Base-by-base conservation (phyloP, 1,140 invertebrate genomes). In the Eriosoma lanigerum region DNA sequence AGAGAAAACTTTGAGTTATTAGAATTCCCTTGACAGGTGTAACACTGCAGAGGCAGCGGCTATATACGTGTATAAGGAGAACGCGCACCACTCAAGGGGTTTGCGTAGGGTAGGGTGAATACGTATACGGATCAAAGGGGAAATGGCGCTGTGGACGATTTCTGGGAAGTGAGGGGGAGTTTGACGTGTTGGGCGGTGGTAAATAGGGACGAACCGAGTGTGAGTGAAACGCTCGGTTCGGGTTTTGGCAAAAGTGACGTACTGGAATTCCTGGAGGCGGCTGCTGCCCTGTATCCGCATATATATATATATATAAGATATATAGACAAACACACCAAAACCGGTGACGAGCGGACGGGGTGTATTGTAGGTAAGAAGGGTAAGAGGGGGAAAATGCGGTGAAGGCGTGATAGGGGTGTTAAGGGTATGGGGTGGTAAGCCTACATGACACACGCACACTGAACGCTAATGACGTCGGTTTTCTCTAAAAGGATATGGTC, bases 21-120 rank as follows among this genome's bases (percentile, higher is more conserved):
- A 78, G 75, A 78, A 78, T 78, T 78, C 75, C 75, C 75, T 78
- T 78, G 75, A 78, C 75, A 78, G 75, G 75, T 78, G 17, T 62
- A 78, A 46, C 24, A 38, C 32, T 38, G 46, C 21, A 48, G 24
- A 26, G 46, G 12, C 56, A 38, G 46, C 68, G 44, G 73, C 13
- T 70, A 12, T 17, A 17, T 12, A 24, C 10, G 46, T 24, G 13
- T 17, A 17, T 12, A 24, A 15, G 24, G 19, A 24, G 21, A 64
- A 29, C 46, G 44, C 38, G 24, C 24, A 15, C 52, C n/a, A n/a
- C n/a, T n/a, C n/a, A n/a, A n/a, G n/a, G n/a, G n/a, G n/a, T n/a
- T n/a, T n/a, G n/a, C n/a, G 21, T 13, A 12, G 52, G 72, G 8
- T 2, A 19, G 21, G 52, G 32, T 68, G 68, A n/a, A 52, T 72